phyloP scores from a whole-genome alignment of 2,113 vertebrate genomes.

The Dasyprocta punctata region DNA sequence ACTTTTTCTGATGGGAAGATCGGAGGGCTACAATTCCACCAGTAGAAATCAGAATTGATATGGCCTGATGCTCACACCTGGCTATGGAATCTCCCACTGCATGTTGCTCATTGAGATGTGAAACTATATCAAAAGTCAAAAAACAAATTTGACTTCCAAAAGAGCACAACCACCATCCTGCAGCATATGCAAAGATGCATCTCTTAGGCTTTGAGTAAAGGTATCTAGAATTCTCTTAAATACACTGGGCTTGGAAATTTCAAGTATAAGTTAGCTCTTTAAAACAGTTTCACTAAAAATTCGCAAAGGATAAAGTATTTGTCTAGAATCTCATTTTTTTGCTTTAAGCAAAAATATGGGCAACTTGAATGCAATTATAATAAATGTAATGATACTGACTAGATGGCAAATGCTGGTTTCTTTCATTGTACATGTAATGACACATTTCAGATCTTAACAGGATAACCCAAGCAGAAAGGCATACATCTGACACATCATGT shows the following conservation, averaged over 20 bases:
- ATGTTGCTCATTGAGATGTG: not conserved
- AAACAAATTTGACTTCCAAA: not conserved
- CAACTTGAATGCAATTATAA: not conserved
- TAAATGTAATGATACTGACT: constrained; percentile 69
- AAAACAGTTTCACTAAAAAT: not conserved
- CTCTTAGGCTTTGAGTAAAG: not conserved
- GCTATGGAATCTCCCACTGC: not conserved
- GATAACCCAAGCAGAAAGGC: constrained; percentile 48
- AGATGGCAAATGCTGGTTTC: constrained; percentile 33
- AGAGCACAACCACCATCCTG: not conserved
- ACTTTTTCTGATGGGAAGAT: not conserved
- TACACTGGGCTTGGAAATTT: not conserved
- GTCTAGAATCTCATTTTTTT: constrained; percentile 14
- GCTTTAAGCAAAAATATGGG: constrained; percentile 46
- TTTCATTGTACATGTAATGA: constrained; percentile 53
- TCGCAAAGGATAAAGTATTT: constrained; percentile 3
- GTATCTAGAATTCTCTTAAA: not conserved
- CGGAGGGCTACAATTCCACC: not conserved
- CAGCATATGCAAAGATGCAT: not conserved
- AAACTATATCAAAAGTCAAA: not conserved
- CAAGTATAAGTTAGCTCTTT: not conserved
- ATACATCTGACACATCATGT: not conserved
- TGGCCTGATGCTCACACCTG: not conserved
- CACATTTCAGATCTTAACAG: constrained; percentile 69
- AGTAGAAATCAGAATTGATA: not conserved